phyloP scores from a whole-genome alignment of 2,888 invertebrate genomes.

The Eudasyphora cyanicolor region DNA sequence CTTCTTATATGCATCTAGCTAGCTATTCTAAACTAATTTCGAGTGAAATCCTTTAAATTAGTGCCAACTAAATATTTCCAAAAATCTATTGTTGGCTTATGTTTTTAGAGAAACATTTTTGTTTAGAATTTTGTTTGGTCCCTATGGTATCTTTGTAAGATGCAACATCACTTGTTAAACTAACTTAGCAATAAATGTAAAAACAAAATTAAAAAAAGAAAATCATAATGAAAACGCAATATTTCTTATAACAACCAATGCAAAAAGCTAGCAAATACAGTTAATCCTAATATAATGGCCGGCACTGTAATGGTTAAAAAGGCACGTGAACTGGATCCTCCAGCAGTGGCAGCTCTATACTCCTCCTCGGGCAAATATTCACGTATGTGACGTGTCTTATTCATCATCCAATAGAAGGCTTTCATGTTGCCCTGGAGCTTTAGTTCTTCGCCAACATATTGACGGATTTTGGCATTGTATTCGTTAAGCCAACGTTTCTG shows the following conservation, averaged over 20 bases:
- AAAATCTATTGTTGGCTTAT: slow-evolving; percentile 17
- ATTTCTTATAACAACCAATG: slow-evolving; percentile 66
- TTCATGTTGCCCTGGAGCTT: slow-evolving; percentile 85
- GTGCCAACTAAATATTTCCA: neutral
- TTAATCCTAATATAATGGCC: slow-evolving; percentile 59
- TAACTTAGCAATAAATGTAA: slow-evolving; percentile 18
- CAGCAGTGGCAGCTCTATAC: slow-evolving; percentile 74
- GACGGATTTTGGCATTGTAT: slow-evolving; percentile 88
- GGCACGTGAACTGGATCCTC: slow-evolving; percentile 58
- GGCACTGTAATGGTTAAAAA: slow-evolving; percentile 64
- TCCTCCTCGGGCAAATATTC: slow-evolving; percentile 80
- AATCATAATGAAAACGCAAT: neutral
- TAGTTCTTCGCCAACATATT: slow-evolving; percentile 87
- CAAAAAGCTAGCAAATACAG: slow-evolving; percentile 64
- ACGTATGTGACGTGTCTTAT: slow-evolving; percentile 87
- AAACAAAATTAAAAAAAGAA: neutral
- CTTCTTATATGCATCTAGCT: neutral
- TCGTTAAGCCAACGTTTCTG: slow-evolving; percentile 90
- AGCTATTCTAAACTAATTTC: slow-evolving; percentile 7
- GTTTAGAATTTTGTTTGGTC: slow-evolving; percentile 46
- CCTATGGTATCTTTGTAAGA: slow-evolving; percentile 25
- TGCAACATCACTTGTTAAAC: slow-evolving; percentile 11
- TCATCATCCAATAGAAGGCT: slow-evolving; percentile 92
- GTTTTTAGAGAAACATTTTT: neutral
- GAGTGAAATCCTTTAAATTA: neutral